Conservation (phyloP, 2,113 vertebrate species). For the Menura novaehollandiae region DNA sequence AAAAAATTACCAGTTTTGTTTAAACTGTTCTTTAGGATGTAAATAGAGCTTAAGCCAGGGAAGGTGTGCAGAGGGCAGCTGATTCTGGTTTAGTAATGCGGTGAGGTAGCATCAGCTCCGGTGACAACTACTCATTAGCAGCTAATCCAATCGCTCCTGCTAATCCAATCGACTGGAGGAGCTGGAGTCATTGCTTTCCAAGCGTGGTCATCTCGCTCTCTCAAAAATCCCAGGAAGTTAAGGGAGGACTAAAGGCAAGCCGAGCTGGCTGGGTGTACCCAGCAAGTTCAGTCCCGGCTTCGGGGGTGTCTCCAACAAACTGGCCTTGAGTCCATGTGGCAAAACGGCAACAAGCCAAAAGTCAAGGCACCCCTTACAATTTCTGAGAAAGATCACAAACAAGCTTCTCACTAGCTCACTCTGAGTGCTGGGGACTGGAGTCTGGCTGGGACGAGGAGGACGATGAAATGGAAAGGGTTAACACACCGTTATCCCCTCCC, state of each 20-base stretch:
- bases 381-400: neutral
- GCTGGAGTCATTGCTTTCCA: neutral
- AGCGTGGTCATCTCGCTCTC: neutral
- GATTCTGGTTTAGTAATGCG: neutral
- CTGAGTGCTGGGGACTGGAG: neutral
- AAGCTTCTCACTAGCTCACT: neutral
- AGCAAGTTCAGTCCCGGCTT: accelerated
- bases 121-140: slow-evolving; percentile 36
- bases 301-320: accelerated
- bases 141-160: slow-evolving; percentile 11
- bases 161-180: slow-evolving; percentile 15
- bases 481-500: neutral
- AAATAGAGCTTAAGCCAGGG: neutral
- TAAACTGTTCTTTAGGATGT: neutral
- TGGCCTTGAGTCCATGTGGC: accelerated
- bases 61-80: neutral
- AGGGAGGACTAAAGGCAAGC: neutral
- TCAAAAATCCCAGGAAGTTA: neutral
- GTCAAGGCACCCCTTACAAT: neutral
- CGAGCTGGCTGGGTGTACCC: accelerated
- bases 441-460: neutral
- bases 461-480: neutral
- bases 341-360: neutral
- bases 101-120: neutral
- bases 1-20: neutral